These are phyloP conservation scores for Sapajus apella DNA, from an alignment of 2,113 vertebrate species.

Conservation along the genomic window DNA sequence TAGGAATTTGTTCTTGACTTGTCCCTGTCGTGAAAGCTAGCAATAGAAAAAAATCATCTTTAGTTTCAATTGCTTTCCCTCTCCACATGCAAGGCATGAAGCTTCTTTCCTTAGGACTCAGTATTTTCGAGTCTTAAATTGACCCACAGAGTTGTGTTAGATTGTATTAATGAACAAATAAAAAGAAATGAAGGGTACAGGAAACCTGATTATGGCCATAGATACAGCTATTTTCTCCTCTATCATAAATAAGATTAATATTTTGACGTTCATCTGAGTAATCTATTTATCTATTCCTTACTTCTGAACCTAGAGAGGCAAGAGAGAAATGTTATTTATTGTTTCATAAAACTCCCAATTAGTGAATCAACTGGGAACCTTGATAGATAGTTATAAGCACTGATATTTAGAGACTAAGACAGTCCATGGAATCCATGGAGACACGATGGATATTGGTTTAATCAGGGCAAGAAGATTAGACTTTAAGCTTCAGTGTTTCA, in stretches of 20 bases:
- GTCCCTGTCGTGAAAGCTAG: not conserved
- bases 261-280: constrained; percentile 35
- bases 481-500: constrained; percentile 43
- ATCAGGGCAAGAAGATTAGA: not conserved
- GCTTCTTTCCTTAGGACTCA: not conserved
- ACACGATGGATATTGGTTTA: constrained; percentile 44
- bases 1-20: not conserved
- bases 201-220: not conserved
- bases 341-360: constrained; percentile 65
- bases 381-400: constrained; percentile 8
- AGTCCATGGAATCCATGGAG: not conserved
- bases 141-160: not conserved
- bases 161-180: constrained; percentile 50
- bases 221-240: not conserved
- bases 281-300: constrained; percentile 41
- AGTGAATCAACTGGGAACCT: constrained; percentile 51
- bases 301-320: constrained; percentile 40
- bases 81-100: not conserved
- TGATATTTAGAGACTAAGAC: constrained; percentile 20
- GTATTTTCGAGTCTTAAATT: not conserved
- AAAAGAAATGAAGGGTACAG: not conserved
- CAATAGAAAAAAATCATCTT: not conserved
- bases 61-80: not conserved
- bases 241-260: constrained; percentile 28
- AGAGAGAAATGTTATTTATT: constrained; percentile 60